These are phyloP conservation scores for Cyprinodon variegatus DNA, from an alignment of 2,113 vertebrate species.

Conservation along the genomic window DNA sequence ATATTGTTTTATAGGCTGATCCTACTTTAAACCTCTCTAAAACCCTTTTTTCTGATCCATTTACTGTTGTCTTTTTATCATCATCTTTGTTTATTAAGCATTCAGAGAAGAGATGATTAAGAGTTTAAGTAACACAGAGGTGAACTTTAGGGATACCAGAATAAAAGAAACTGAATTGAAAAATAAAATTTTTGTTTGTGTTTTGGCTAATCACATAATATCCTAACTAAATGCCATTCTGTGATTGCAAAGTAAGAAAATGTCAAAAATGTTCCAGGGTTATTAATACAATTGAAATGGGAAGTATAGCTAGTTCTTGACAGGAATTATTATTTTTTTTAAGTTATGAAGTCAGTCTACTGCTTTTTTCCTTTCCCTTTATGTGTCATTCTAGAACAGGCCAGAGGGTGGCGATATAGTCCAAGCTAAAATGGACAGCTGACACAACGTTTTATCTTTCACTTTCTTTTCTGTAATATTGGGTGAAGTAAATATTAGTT, in stretches of 20 bases:
- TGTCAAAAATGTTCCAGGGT: neutral
- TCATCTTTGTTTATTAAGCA: neutral
- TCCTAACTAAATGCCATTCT: neutral
- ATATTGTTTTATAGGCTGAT: neutral
- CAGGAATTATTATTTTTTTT: neutral
- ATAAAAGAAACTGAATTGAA: neutral
- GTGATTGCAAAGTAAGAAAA: neutral
- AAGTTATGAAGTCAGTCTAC: slow-evolving; percentile 8
- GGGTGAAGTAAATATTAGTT: neutral
- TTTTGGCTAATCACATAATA: neutral
- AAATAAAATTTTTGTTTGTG: neutral
- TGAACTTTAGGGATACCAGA: neutral
- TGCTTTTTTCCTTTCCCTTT: slow-evolving; percentile 9
- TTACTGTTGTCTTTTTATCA: neutral
- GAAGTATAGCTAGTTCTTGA: too few relatives aligned
- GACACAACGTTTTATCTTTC: neutral
- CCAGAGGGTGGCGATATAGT: slow-evolving; percentile 11
- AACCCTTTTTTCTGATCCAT: neutral
- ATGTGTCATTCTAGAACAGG: slow-evolving; percentile 6
- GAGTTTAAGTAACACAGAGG: neutral
- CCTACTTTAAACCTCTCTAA: neutral
- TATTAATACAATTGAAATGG: neutral
- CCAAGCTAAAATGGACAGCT: neutral
- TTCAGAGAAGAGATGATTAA: neutral
- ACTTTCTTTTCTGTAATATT: neutral